These are phyloP conservation scores for Drosophila meridiana DNA, from an alignment of 2,888 invertebrate species.

Conservation along the genomic window DNA sequence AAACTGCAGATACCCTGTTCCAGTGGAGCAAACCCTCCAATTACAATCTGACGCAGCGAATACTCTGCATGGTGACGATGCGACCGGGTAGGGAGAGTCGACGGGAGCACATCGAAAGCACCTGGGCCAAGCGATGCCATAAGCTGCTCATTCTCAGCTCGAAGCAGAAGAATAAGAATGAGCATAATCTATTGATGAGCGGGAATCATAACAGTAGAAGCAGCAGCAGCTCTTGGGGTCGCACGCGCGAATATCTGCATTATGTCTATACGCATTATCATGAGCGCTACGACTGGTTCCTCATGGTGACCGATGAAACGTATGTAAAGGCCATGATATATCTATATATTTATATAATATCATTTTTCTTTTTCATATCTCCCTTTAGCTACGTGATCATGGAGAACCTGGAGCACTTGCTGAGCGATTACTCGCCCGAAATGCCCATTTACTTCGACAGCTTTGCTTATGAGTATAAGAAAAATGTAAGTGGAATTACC, in stretches of 20 bases:
- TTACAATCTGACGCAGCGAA: conserved; percentile 84
- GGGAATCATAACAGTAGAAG: conserved; percentile 90
- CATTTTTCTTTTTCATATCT: too few relatives aligned
- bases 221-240: conserved; percentile 95
- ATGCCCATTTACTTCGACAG: conserved; percentile 95
- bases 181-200: conserved; percentile 88
- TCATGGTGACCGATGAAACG: conserved; percentile 99
- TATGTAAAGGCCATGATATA: conserved; percentile 86
- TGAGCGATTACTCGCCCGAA: conserved; percentile 89
- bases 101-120: conserved; percentile 95
- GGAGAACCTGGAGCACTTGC: conserved; percentile 96
- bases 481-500: conserved; percentile 70
- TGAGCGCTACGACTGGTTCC: conserved; percentile 96
- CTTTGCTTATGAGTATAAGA: conserved; percentile 88
- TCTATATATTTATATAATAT: too few relatives aligned
- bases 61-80: conserved; percentile 98
- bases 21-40: not conserved
- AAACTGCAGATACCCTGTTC: not conserved
- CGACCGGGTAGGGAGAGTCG: conserved; percentile 90
- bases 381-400: conserved; percentile 93
- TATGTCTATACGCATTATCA: conserved; percentile 93
- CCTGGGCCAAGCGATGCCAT: conserved; percentile 97
- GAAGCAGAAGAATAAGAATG: conserved; percentile 87
- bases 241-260: conserved; percentile 96
- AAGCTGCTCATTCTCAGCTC: conserved; percentile 91